These are phyloP conservation scores for Amphibalanus amphitrite DNA, from an alignment of 1,140 invertebrate species.

Conservation along the genomic window DNA sequence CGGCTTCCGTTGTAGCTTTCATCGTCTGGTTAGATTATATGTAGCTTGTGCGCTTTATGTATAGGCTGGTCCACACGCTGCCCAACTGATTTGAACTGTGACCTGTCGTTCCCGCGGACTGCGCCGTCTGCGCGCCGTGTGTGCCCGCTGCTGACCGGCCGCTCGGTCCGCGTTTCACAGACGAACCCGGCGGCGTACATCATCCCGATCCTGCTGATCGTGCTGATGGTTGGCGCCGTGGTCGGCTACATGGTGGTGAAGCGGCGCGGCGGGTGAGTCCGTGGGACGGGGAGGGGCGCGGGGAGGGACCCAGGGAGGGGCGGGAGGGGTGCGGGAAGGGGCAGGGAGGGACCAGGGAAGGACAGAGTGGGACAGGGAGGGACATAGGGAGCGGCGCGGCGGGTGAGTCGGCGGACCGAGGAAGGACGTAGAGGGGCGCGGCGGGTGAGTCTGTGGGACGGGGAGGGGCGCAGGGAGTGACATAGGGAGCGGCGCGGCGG, in stretches of 20 bases:
- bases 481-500: too few species aligned
- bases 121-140: not conserved
- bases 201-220: slow-evolving; percentile 58
- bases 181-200: slow-evolving; percentile 44
- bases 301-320: too few species aligned
- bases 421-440: too few species aligned
- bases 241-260: slow-evolving; percentile 64
- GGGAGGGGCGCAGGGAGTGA: too few species aligned
- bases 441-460: too few species aligned
- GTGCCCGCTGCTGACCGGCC: not conserved
- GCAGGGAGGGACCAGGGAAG: too few species aligned
- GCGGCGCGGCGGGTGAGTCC: slow-evolving; percentile 35
- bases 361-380: too few species aligned
- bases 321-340: not conserved
- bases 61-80: not conserved
- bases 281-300: slow-evolving; percentile 21
- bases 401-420: too few species aligned
- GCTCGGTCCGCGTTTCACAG: not conserved
- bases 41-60: not conserved
- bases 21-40: slow-evolving; percentile 14
- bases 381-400: too few species aligned
- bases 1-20: slow-evolving; percentile 10
- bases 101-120: not conserved
- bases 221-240: slow-evolving; percentile 47
- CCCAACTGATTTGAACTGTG: not conserved